Conservation (phyloP, 2,797 vertebrate genomes). For the Megaceryle alcyon region DNA sequence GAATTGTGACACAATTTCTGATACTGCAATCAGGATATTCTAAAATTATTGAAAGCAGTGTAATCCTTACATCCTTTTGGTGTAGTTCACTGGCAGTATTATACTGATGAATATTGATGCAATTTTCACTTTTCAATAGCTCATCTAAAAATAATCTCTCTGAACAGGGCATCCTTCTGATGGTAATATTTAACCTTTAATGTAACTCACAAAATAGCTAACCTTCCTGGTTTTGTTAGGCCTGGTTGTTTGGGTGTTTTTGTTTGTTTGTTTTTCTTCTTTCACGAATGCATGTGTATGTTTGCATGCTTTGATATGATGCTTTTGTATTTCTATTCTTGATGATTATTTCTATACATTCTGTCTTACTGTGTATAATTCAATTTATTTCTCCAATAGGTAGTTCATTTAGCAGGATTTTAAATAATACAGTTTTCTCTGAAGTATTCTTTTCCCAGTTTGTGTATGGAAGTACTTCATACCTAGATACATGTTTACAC, state of each 20-base stretch:
- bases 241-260: background rate
- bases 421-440: background rate
- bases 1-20: background rate
- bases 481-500: fast-evolving
- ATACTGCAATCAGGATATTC: background rate
- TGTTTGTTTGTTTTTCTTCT: background rate
- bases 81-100: background rate
- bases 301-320: slow-evolving; percentile 4
- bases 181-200: background rate
- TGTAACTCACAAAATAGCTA: background rate
- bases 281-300: background rate
- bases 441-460: background rate
- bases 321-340: background rate
- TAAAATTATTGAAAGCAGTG: background rate
- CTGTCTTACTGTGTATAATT: background rate
- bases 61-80: background rate
- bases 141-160: background rate
- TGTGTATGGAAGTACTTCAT: background rate
- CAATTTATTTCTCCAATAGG: background rate
- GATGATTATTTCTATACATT: background rate
- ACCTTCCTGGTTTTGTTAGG: background rate
- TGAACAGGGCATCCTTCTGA: background rate
- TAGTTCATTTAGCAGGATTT: background rate
- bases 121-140: background rate
- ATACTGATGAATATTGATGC: background rate